phyloP scores from a whole-genome alignment of 2,113 vertebrate genomes.

The Sebastes fasciatus region DNA sequence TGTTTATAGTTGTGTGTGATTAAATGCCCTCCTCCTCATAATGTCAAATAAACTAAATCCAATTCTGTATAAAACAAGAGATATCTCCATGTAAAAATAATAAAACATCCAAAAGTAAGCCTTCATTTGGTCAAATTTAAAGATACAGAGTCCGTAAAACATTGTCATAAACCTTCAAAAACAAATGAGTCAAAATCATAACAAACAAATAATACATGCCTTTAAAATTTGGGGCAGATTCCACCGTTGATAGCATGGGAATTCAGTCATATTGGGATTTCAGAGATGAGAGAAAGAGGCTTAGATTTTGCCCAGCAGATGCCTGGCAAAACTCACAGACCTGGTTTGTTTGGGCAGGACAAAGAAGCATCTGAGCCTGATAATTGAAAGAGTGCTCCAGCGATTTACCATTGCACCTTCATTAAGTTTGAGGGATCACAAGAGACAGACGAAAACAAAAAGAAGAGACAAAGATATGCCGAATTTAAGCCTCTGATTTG shows the following conservation, averaged over 20 bases:
- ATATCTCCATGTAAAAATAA: background rate
- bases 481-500: background rate
- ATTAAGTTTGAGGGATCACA: background rate
- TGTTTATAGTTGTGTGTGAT: constrained; percentile 22
- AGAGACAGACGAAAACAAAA: background rate
- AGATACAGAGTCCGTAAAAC: background rate
- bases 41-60: constrained; percentile 9
- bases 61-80: background rate
- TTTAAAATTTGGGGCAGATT: background rate
- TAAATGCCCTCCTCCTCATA: background rate
- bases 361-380: constrained; percentile 6
- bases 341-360: constrained; percentile 17
- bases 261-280: background rate
- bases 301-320: constrained; percentile 1
- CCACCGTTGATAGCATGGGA: background rate
- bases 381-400: background rate
- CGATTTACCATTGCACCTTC: background rate
- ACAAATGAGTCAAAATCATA: background rate
- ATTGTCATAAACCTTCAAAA: background rate
- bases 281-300: background rate
- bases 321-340: constrained; percentile 13
- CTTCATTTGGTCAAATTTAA: background rate
- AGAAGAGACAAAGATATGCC: background rate
- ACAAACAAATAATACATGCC: background rate
- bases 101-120: background rate